phyloP scores from a whole-genome alignment of 2,888 invertebrate genomes.

The Agonopterix heracliana region DNA sequence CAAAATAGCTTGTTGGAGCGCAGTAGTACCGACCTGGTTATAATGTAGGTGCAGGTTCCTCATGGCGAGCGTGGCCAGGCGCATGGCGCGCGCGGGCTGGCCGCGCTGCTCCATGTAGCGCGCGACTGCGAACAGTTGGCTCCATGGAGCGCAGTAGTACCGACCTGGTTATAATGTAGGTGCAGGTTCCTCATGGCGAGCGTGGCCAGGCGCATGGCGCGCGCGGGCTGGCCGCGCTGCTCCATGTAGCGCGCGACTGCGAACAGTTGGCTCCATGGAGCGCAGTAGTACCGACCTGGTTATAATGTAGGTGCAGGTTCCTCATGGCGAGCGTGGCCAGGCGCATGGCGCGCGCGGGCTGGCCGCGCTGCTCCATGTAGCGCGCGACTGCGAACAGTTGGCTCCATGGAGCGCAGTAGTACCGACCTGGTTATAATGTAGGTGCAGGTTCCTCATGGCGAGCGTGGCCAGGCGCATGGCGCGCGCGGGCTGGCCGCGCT shows the following conservation, averaged over 20 bases:
- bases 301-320: slow-evolving; percentile 88
- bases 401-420: slow-evolving; percentile 35
- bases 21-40: slow-evolving; percentile 78
- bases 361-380: slow-evolving; percentile 91
- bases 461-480: slow-evolving; percentile 88
- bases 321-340: slow-evolving; percentile 89
- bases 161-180: slow-evolving; percentile 87
- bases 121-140: no score
- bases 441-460: slow-evolving; percentile 88
- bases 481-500: slow-evolving; percentile 86
- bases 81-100: slow-evolving; percentile 88
- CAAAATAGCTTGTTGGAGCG: no score
- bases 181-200: slow-evolving; percentile 90
- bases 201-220: slow-evolving; percentile 88
- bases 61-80: slow-evolving; percentile 88
- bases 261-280: slow-evolving; percentile 80
- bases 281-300: slow-evolving; percentile 74
- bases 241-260: slow-evolving; percentile 92
- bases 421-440: slow-evolving; percentile 86
- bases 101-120: slow-evolving; percentile 81
- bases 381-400: slow-evolving; percentile 90
- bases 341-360: slow-evolving; percentile 88
- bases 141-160: neutral
- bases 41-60: slow-evolving; percentile 88
- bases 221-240: slow-evolving; percentile 86